phyloP scores from a whole-genome alignment of 2,888 invertebrate species.

The Drosophila yooni region DNA sequence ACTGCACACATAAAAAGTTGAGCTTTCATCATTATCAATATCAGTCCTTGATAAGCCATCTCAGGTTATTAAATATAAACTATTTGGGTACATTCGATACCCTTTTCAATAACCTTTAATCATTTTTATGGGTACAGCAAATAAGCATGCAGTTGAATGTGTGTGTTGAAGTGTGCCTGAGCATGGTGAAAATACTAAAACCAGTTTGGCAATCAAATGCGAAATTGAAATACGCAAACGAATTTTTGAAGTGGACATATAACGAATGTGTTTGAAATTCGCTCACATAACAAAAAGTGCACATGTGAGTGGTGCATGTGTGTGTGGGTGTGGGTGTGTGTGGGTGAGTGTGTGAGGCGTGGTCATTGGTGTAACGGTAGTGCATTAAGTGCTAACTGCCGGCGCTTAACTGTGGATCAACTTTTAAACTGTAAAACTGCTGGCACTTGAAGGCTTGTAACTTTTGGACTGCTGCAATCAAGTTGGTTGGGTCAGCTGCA shows the following conservation, averaged over 20 bases:
- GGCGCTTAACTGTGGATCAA: constrained; percentile 44
- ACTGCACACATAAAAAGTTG: not conserved
- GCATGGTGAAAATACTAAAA: constrained; percentile 51
- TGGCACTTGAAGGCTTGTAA: constrained; percentile 17
- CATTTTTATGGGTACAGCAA: constrained; percentile 25
- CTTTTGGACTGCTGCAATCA: not conserved
- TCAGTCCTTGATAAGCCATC: not conserved
- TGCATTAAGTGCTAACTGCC: constrained; percentile 70
- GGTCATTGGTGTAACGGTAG: constrained; percentile 36
- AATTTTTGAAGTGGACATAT: constrained; percentile 72
- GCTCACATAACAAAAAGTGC: constrained; percentile 14
- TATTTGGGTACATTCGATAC: not conserved
- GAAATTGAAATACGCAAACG: constrained; percentile 75
- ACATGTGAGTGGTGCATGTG: constrained; percentile 3
- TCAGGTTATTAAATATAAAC: not conserved
- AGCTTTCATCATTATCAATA: not conserved
- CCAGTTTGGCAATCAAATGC: constrained; percentile 71
- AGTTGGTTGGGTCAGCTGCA: constrained; percentile 1
- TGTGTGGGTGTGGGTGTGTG: constrained; percentile 7
- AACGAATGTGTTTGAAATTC: constrained; percentile 68
- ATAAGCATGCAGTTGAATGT: constrained; percentile 19
- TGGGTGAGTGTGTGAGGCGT: constrained; percentile 10
- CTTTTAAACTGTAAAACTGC: constrained; percentile 44
- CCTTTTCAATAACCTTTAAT: constrained; percentile 17
- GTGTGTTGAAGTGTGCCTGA: not conserved